Conservation (phyloP, 23 tunicate genomes). For the Trididemnum miniatum region DNA sequence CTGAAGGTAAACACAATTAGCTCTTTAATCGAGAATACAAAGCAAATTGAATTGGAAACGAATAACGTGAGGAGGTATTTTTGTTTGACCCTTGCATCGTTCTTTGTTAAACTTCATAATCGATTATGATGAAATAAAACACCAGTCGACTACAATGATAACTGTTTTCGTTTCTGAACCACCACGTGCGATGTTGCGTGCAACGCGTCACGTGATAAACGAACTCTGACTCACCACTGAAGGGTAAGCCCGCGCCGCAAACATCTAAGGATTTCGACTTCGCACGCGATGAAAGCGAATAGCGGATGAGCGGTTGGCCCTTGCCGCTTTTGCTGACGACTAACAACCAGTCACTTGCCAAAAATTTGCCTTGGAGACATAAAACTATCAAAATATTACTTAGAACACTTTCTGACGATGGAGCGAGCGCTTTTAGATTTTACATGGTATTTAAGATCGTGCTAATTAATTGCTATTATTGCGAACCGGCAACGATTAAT, state of each 20-base stretch:
- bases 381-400: not conserved
- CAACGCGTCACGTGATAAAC: conserved; percentile 10
- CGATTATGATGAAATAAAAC: too few relatives aligned
- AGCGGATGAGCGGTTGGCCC: not conserved
- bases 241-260: not conserved
- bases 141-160: not conserved
- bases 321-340: not conserved
- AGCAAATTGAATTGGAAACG: too few relatives aligned
- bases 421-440: not conserved
- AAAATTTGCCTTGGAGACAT: not conserved
- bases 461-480: too few relatives aligned
- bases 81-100: too few relatives aligned
- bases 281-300: conserved; percentile 9
- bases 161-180: not conserved
- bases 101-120: too few relatives aligned
- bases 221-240: not conserved
- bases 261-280: not conserved
- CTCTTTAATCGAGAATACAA: too few relatives aligned
- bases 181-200: conserved; percentile 1
- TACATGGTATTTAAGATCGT: too few relatives aligned
- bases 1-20: too few relatives aligned
- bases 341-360: not conserved
- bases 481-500: too few relatives aligned
- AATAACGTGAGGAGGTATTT: too few relatives aligned
- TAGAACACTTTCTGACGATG: not conserved